Percentiles rank a stretch among this genome's conserved stretches.
Conservation (phyloP, 2,888 invertebrate species). For the Chymomyza caudatula region DNA sequence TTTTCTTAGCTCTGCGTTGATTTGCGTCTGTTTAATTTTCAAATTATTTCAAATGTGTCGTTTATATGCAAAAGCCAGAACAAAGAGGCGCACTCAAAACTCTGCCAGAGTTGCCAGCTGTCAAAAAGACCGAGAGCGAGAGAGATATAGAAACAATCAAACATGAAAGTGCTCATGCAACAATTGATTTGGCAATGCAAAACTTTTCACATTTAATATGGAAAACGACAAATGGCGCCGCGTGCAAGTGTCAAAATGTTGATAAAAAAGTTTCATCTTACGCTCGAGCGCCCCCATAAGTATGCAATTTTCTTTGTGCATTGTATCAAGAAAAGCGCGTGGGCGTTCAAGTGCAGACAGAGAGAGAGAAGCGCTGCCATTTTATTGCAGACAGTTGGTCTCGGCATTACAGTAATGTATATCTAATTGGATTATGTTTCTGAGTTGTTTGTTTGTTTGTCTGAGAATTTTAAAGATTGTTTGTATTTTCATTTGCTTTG, state of each 20-base stretch:
- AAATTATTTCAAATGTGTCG: conserved; percentile 1
- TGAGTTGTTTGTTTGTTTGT: not conserved
- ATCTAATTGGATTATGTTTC: conserved; percentile 1
- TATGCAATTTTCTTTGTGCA: not conserved
- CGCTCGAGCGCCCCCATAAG: not conserved
- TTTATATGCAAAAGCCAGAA: not conserved
- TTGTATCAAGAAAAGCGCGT: not conserved
- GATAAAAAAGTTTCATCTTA: conserved; percentile 2
- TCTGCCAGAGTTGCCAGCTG: no score
- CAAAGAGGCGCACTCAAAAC: no score
- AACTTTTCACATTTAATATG: not conserved
- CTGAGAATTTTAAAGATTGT: not conserved
- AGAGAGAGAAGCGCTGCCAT: no score
- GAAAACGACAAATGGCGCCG: not conserved
- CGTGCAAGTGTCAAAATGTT: conserved; percentile 2
- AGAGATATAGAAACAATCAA: no score
- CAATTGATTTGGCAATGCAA: not conserved
- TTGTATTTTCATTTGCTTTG: not conserved
- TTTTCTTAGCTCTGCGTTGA: not conserved
- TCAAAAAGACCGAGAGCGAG: no score
- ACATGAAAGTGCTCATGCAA: not conserved
- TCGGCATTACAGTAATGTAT: not conserved
- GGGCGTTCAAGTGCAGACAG: no score
- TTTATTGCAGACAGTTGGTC: not conserved
- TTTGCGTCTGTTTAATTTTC: not conserved